Evolutionary conservation across 2,113 vertebrate genomes (phyloP).

Genomic region (Malurus cyaneus): DNA sequence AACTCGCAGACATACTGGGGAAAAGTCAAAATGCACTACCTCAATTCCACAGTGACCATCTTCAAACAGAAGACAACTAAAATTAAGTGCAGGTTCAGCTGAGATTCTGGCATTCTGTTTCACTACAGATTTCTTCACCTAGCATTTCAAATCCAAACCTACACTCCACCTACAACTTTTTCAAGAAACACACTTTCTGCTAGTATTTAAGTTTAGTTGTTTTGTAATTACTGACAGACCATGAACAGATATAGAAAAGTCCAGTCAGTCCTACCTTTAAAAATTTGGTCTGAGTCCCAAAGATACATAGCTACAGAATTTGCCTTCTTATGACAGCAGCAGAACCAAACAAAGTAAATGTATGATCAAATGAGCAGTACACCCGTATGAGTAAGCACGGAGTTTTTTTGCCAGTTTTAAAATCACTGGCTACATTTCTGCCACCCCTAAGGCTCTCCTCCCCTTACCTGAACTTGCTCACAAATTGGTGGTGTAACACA

Average conservation of each 20-base stretch:
- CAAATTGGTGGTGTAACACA: neutral
- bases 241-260: neutral
- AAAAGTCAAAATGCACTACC: neutral
- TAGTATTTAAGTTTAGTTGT: neutral
- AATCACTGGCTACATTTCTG: neutral
- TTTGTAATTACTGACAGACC: neutral
- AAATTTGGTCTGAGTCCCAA: neutral
- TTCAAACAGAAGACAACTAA: neutral
- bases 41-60: neutral
- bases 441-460: neutral
- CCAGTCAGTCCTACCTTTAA: neutral
- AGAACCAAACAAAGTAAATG: neutral
- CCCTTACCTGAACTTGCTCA: slow-evolving; percentile 14
- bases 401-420: neutral
- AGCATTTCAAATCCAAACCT: neutral
- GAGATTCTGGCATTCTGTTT: neutral
- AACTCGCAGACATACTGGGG: neutral
- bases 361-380: neutral
- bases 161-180: neutral
- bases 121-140: neutral
- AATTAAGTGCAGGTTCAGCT: neutral
- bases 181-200: neutral
- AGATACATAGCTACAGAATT: neutral
- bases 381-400: neutral
- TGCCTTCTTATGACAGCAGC: neutral